Evolutionary conservation across 2,113 vertebrate species (phyloP).

Genomic region (Oreochromis spilurus): DNA sequence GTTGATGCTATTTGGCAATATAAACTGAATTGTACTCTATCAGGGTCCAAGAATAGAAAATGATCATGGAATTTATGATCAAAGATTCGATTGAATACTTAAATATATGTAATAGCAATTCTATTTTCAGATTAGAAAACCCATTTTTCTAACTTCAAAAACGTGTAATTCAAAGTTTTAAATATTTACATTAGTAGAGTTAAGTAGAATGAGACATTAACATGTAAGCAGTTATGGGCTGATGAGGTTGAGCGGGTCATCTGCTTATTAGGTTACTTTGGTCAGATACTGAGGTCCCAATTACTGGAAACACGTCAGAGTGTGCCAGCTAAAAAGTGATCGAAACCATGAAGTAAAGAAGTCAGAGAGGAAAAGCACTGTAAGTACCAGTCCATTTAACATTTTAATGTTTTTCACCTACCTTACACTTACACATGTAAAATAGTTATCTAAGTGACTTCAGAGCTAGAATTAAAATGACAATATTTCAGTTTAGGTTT

Average conservation of each 20-base stretch:
- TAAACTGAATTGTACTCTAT: neutral
- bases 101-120: neutral
- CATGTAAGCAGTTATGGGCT: neutral
- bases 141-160: neutral
- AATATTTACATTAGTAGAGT: neutral
- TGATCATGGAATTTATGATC: neutral
- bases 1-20: neutral
- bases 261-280: neutral
- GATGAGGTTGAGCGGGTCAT: neutral
- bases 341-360: neutral
- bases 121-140: neutral
- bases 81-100: rapidly evolving
- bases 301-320: neutral
- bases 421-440: neutral
- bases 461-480: neutral
- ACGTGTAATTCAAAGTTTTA: rapidly evolving
- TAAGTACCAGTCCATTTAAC: neutral
- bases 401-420: neutral
- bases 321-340: neutral
- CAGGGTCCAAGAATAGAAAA: neutral
- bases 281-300: too few species aligned
- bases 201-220: neutral
- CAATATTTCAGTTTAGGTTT: neutral
- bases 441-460: neutral
- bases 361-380: neutral